A percentile compares a stretch with the other conserved stretches of the same genome.
Conservation (phyloP, 2,888 invertebrate genomes). For the Lasioglossum figueresi region DNA sequence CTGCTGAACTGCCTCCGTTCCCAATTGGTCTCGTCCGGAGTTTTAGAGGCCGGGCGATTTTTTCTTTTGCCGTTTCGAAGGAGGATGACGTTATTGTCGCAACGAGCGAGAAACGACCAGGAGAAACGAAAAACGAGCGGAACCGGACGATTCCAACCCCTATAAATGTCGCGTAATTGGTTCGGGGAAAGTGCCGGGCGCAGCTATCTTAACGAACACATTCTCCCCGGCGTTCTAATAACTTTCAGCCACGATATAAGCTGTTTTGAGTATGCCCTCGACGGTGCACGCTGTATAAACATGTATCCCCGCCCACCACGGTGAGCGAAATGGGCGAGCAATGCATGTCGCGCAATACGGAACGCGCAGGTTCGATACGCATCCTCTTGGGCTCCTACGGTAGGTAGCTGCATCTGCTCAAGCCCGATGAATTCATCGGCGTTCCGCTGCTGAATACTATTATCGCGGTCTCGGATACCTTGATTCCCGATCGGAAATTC, state of each 20-base stretch:
- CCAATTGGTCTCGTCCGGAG: neutral
- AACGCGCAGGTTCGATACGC: constrained; percentile 63
- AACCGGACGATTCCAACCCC: neutral
- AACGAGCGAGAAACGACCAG: neutral
- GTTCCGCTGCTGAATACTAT: constrained; percentile 18
- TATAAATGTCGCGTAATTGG: constrained; percentile 1
- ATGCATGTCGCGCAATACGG: constrained; percentile 66
- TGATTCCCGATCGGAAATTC: constrained; percentile 10
- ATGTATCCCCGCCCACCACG: constrained; percentile 46
- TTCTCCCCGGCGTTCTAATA: constrained; percentile 30
- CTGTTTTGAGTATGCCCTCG: constrained; percentile 47
- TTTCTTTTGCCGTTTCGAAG: neutral
- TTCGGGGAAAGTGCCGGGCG: constrained; percentile 4
- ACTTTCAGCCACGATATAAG: constrained; percentile 32
- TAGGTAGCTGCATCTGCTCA: constrained; percentile 42
- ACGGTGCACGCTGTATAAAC: constrained; percentile 56
- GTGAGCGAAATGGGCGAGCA: constrained; percentile 60
- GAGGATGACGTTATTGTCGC: neutral
- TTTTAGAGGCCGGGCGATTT: neutral
- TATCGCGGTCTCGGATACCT: neutral
- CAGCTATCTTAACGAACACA: constrained; percentile 14
- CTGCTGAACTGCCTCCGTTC: neutral
- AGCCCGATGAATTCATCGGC: constrained; percentile 42
- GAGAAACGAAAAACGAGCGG: neutral
- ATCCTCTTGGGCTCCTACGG: constrained; percentile 35